phyloP scores from a whole-genome alignment of 2,888 invertebrate genomes.

The Drosophila meridionalis region DNA sequence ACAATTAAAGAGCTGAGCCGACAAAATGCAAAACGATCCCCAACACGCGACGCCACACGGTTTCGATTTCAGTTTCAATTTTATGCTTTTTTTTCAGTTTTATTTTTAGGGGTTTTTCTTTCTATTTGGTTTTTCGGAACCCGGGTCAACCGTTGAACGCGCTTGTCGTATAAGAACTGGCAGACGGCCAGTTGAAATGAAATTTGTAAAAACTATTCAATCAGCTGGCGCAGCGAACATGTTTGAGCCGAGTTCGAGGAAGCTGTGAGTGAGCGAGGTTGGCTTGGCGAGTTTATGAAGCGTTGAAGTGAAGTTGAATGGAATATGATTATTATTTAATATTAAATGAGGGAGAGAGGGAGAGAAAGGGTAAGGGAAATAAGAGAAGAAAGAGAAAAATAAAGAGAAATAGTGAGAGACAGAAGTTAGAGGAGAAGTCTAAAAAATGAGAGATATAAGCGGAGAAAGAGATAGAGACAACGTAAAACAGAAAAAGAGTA shows the following conservation, averaged over 20 bases:
- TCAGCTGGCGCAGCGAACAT: constrained; percentile 57
- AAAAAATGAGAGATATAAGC: too few species aligned
- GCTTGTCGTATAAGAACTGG: constrained; percentile 74
- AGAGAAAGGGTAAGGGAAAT: neutral
- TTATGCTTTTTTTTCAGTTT: constrained; percentile 8
- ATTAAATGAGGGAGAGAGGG: neutral
- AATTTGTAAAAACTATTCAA: constrained; percentile 60
- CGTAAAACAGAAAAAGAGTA: neutral
- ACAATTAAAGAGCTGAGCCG: constrained; percentile 72
- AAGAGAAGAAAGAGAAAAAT: neutral
- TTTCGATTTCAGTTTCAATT: constrained; percentile 9
- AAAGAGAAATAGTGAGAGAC: neutral
- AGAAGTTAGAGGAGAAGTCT: neutral
- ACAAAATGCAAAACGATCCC: constrained; percentile 35
- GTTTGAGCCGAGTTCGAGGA: constrained; percentile 58
- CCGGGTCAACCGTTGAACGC: constrained; percentile 64
- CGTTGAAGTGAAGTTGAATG: neutral
- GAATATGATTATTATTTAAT: neutral
- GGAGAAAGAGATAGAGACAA: neutral
- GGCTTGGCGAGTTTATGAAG: neutral
- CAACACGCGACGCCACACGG: constrained; percentile 22
- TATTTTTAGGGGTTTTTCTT: constrained; percentile 5
- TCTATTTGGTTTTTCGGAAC: constrained; percentile 19
- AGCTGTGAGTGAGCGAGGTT: constrained; percentile 40
- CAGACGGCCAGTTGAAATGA: constrained; percentile 54